Evolutionary conservation across 2,888 invertebrate genomes (phyloP), one percentile per base, ranked within the genome.

Genomic region (Boloria euphrosyne): DNA sequence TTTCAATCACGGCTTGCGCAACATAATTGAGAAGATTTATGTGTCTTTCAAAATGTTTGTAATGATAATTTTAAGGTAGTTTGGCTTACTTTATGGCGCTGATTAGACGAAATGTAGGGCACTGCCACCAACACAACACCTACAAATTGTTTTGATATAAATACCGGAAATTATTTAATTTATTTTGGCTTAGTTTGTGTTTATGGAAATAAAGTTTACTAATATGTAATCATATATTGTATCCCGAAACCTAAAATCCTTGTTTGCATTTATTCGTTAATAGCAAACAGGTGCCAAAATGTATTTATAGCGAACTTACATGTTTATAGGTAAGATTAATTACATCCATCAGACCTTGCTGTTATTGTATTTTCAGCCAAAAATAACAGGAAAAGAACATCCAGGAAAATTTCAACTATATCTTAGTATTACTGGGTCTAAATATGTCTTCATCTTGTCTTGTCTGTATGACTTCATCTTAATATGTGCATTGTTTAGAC

Each of bases 121-220:
- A 58, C 57, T 67, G 67, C 70, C 72, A 67, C 73, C 73, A 72
- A 73, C 74, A 73, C 74, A 66, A 67, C 72, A 60, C 72, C 71
- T 65, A 71, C 67, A 68, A 60, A 43, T 51, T 47, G 57, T 61
- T 58, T 62, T 47, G 65, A 50, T 44, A 55, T 69, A 65, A 67
- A 63, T 58, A 65, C 66, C 67, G 61, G 66, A 66, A 69, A 63
- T 69, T 66, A 71, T 65, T 50, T 27, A 62, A 65, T 69, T 68
- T 64, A 67, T 66, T 68, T 62, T 65, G 14, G 51, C 60, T 59
- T 46, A 47, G 4, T 55, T 7, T n/a, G 7, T 10, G 31, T 10
- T 14, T 31, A 55, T 22, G 22, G 22, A 17, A 18, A 31, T 53
- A 53, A 13, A 55, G 43, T 55, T 44, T 38, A 38, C 10, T 38